Conservation (phyloP, 37 sponge, comb jelly and placozoan genomes). For the Theonella swinhoei region DNA sequence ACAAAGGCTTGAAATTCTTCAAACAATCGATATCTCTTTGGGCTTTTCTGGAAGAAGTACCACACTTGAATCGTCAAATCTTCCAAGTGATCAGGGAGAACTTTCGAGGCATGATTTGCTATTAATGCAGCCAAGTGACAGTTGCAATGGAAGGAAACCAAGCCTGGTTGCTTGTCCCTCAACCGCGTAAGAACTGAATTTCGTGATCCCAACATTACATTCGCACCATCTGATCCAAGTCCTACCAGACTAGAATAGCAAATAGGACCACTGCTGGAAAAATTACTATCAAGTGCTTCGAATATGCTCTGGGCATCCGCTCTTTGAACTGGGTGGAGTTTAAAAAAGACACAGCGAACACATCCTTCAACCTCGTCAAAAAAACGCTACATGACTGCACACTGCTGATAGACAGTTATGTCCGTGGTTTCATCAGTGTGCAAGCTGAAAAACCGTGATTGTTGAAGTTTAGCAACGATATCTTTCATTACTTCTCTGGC, state of each 20-base stretch:
- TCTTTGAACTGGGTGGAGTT: slow-evolving; percentile 15
- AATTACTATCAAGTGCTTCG: not conserved
- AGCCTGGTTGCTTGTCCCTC: not conserved
- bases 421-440: slow-evolving; percentile 35
- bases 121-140: slow-evolving; percentile 23
- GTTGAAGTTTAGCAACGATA: not conserved
- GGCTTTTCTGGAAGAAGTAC: slow-evolving; percentile 16
- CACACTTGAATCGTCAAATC: slow-evolving; percentile 14
- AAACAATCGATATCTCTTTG: slow-evolving; percentile 34
- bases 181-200: not conserved
- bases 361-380: slow-evolving; percentile 17
- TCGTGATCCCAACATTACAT: slow-evolving; percentile 28
- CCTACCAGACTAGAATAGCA: not conserved
- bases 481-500: not conserved
- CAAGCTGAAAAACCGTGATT: not conserved
- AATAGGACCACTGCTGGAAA: not conserved
- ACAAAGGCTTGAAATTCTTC: not conserved
- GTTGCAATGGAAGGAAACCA: not conserved
- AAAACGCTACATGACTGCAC: slow-evolving; percentile 23
- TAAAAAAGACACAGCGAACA: slow-evolving; percentile 10
- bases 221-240: slow-evolving; percentile 15
- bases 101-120: slow-evolving; percentile 5
- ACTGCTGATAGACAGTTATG: slow-evolving; percentile 22
- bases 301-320: slow-evolving; percentile 15
- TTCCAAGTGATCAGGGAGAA: slow-evolving; percentile 14